These are phyloP conservation scores for Ennomos fuscantarius DNA, from an alignment of 2,888 invertebrate species.

Conservation along the genomic window DNA sequence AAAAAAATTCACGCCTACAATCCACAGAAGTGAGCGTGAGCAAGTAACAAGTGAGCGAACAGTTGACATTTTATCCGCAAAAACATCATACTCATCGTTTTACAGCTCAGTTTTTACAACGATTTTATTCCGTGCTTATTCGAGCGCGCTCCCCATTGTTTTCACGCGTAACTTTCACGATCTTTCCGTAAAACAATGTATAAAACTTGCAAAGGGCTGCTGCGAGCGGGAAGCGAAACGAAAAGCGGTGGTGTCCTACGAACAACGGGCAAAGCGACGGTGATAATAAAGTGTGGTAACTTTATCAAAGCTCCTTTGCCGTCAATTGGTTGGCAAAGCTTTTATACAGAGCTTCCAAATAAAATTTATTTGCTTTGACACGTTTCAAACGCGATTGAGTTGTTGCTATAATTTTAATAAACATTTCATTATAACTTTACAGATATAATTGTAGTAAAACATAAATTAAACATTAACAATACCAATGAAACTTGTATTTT, in stretches of 20 bases:
- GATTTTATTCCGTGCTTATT: conserved; percentile 45
- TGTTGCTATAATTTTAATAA: too few relatives aligned
- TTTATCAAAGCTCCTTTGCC: conserved; percentile 16
- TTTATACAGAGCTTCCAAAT: not conserved
- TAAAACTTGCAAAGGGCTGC: conserved; percentile 48
- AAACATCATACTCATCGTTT: conserved; percentile 51
- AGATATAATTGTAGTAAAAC: too few relatives aligned
- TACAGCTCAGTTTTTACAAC: conserved; percentile 47
- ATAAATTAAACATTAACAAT: too few relatives aligned
- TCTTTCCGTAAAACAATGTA: conserved; percentile 53
- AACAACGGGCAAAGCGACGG: conserved; percentile 8
- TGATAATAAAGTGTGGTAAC: conserved; percentile 23
- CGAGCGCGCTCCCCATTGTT: conserved; percentile 49
- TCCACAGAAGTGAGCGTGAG: conserved; percentile 8
- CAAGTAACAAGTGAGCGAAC: conserved; percentile 22
- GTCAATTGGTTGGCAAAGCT: conserved; percentile 9
- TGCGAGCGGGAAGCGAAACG: conserved; percentile 28
- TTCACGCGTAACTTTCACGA: conserved; percentile 54
- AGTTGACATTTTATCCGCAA: conserved; percentile 41
- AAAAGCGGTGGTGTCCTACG: conserved; percentile 20
- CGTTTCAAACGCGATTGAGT: too few relatives aligned
- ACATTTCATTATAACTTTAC: too few relatives aligned
- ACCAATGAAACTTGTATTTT: too few relatives aligned
- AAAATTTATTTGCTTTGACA: not conserved
- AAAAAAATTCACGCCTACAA: conserved; percentile 1